phyloP scores from a whole-genome alignment of 2,113 vertebrate genomes.

The Myrmophylax atrothorax region DNA sequence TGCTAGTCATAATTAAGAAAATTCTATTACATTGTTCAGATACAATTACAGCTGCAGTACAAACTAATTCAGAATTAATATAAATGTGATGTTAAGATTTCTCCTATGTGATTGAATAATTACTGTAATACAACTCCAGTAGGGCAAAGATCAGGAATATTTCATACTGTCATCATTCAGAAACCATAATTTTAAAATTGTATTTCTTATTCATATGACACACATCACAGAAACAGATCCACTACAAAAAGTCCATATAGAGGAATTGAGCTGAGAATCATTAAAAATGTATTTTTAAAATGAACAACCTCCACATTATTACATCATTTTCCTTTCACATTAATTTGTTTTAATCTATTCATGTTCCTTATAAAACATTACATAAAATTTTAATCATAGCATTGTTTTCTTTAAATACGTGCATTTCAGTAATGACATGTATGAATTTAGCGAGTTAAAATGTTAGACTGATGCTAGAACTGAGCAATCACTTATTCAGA shows the following conservation, averaged over 20 bases:
- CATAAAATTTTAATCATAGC: conserved; percentile 3
- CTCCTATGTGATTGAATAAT: conserved; percentile 8
- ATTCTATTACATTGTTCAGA: neutral
- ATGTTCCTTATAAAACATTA: neutral
- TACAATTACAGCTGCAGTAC: conserved; percentile 14
- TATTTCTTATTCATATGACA: neutral
- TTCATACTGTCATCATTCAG: neutral
- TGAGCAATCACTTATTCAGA: neutral
- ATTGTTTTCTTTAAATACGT: conserved; percentile 8
- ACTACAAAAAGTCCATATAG: neutral
- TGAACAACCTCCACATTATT: neutral
- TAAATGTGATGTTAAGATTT: conserved; percentile 11
- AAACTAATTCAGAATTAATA: conserved; percentile 27
- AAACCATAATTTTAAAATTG: neutral
- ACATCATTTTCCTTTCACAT: neutral
- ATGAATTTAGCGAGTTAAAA: conserved; percentile 23
- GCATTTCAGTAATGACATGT: neutral
- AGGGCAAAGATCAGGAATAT: conserved; percentile 19
- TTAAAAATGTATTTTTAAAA: conserved; percentile 15
- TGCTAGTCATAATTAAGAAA: conserved; percentile 12
- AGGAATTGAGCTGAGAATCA: neutral
- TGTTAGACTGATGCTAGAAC: neutral
- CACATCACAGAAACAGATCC: neutral
- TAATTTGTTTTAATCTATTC: conserved; percentile 11
- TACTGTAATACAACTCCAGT: neutral